Evolutionary conservation across 2,113 vertebrate genomes (phyloP), one percentile per base, ranked within the genome.

Genomic region (Gracilinanus agilis): DNA sequence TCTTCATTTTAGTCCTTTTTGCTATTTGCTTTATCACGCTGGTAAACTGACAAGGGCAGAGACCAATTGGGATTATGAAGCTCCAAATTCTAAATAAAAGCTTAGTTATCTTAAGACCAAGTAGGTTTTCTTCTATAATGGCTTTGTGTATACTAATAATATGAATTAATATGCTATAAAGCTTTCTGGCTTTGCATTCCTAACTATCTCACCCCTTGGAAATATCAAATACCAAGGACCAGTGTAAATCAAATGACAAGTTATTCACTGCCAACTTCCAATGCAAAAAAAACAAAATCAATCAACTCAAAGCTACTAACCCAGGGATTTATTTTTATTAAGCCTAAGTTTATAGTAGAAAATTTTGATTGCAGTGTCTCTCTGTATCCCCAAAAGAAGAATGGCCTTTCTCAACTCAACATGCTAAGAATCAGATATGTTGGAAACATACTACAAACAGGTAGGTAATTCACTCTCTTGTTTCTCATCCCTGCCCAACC

Each of bases 381-480:
- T 75, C 67, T 19, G 4, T 19, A 67, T 34, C 16, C 29, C 11
- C 34, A 19, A 75, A 34, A n/a, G 13, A n/a, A n/a, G 67, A 75
- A n/a, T 7, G 13, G 13, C 34, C 3, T n/a, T 75, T 75, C 34
- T 75, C 34, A 75, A n/a, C 6, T 7, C 67, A 75, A n/a, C 25
- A 61, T 27, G 34, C 67, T 75, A 75, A 75, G 67, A n/a, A 19
- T 75, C 34, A 19, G 34, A 75, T n/a, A 67, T 67, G 24, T 6
- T 67, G 29, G 61, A 27, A 67, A 67, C 67, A 75, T n/a, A 67
- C 12, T 67, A 67, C 61, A n/a, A 16, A 16, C 4, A 67, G 13
- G 61, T 12, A 40, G 2, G 56, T 0, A 0, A 75, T 1, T 19
- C 24, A 44, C 75, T 24, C 44, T n/a, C 16, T 0, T 1, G 2